Percentiles rank a stretch among this genome's conserved stretches.
phyloP scores from a whole-genome alignment of 1,140 invertebrate species.

The Charaxes varanes region DNA sequence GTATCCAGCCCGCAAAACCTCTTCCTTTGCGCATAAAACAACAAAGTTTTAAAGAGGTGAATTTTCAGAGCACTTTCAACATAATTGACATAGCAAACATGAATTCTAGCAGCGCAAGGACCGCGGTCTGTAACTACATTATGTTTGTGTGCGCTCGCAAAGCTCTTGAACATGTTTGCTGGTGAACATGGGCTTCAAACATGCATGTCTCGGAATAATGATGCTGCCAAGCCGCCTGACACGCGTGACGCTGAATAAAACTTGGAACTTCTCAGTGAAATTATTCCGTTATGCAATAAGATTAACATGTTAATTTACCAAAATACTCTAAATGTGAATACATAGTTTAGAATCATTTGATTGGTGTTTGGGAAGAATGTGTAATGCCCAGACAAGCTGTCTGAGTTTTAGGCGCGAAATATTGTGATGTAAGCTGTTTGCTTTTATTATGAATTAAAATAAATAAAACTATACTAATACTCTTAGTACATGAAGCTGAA shows the following conservation, averaged over 20 bases:
- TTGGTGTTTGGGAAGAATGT: no score
- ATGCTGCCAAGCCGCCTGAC: constrained; percentile 20
- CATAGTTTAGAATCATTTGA: no score
- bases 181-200: constrained; percentile 12
- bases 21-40: constrained; percentile 3
- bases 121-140: constrained; percentile 24
- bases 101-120: constrained; percentile 28
- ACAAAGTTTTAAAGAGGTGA: constrained; percentile 8
- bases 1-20: constrained; percentile 3
- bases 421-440: no score
- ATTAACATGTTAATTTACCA: no score
- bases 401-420: no score
- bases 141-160: constrained; percentile 17
- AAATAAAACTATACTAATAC: no score
- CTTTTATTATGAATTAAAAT: no score
- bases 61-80: constrained; percentile 10
- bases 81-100: constrained; percentile 20
- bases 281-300: no score
- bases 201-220: constrained; percentile 51
- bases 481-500: no score
- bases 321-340: no score
- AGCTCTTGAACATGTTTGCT: constrained; percentile 1
- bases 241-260: constrained; percentile 43
- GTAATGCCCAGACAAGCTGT: no score
- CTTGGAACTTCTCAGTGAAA: no score